These are phyloP conservation scores for Echinometra lucunter DNA, from an alignment of 53 echinoderm and acorn worm species.

Conservation along the genomic window DNA sequence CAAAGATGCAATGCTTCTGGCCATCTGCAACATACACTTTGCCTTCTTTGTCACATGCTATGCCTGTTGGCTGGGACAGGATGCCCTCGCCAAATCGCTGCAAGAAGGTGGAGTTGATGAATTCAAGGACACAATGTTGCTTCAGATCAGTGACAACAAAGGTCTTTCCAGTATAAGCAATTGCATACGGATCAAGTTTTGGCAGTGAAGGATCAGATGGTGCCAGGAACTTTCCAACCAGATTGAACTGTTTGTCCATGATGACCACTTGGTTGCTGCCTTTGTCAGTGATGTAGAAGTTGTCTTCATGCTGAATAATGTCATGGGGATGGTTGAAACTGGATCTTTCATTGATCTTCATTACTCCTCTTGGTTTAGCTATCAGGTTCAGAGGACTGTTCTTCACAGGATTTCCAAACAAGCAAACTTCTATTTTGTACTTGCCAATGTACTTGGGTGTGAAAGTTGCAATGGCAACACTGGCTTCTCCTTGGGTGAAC, in stretches of 20 bases:
- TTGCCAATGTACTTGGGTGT: conserved; percentile 74
- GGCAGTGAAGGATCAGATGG: conserved; percentile 11
- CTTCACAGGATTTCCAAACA: conserved; percentile 67
- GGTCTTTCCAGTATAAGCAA: conserved; percentile 70
- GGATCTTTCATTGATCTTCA: conserved; percentile 59
- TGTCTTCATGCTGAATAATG: conserved; percentile 72
- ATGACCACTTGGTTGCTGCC: conserved; percentile 56
- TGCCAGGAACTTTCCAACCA: conserved; percentile 71
- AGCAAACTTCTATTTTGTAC: conserved; percentile 64
- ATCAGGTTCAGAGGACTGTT: conserved; percentile 75
- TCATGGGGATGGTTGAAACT: conserved; percentile 69
- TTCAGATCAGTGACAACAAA: conserved; percentile 75
- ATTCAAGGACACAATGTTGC: conserved; percentile 70
- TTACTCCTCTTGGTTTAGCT: conserved; percentile 67
- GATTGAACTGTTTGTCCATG: conserved; percentile 67
- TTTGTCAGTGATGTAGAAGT: conserved; percentile 65
- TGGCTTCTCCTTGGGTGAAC: conserved; percentile 46
- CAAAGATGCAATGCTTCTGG: conserved; percentile 69
- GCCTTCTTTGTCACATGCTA: conserved; percentile 70
- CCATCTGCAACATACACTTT: conserved; percentile 76
- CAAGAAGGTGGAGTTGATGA: conserved; percentile 51
- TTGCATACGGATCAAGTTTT: conserved; percentile 64
- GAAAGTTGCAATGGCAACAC: conserved; percentile 61
- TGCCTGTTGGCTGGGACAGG: conserved; percentile 71
- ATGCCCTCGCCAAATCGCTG: conserved; percentile 66